Percentiles rank a stretch among this genome's conserved stretches.
Evolutionary conservation across 2,888 invertebrate species (phyloP).

Genomic region (Tenthredo scrophulariae): DNA sequence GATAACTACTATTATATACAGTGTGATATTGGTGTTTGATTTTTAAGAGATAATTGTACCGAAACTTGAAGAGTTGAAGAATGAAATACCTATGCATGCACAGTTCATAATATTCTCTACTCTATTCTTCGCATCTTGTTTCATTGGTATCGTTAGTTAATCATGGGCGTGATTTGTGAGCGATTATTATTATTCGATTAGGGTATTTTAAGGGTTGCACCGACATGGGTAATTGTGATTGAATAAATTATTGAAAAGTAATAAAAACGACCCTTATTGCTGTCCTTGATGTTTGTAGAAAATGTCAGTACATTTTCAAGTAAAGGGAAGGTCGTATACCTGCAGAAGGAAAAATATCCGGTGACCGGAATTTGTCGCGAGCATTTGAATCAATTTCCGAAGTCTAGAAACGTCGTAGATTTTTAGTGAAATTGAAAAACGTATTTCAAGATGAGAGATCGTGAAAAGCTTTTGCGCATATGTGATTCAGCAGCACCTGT

Average conservation of each 20-base stretch:
- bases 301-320: not conserved
- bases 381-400: conserved; percentile 59
- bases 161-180: not conserved
- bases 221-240: not conserved
- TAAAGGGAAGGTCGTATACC: not conserved
- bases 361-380: conserved; percentile 33
- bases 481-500: not conserved
- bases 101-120: not conserved
- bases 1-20: not conserved
- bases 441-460: not conserved
- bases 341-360: conserved; percentile 56
- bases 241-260: not conserved
- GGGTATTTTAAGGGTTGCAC: not conserved
- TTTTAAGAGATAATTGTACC: not conserved
- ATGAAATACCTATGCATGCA: not conserved
- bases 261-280: not conserved
- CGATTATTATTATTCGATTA: not conserved
- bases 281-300: not conserved
- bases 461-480: not conserved
- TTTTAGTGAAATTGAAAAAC: not conserved
- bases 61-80: not conserved
- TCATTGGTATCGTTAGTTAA: not conserved
- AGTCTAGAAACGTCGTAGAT: not conserved
- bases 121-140: not conserved
- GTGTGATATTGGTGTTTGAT: not conserved